Base-by-base conservation (phyloP, 2,888 invertebrate genomes). In the Chirona hameri region DNA sequence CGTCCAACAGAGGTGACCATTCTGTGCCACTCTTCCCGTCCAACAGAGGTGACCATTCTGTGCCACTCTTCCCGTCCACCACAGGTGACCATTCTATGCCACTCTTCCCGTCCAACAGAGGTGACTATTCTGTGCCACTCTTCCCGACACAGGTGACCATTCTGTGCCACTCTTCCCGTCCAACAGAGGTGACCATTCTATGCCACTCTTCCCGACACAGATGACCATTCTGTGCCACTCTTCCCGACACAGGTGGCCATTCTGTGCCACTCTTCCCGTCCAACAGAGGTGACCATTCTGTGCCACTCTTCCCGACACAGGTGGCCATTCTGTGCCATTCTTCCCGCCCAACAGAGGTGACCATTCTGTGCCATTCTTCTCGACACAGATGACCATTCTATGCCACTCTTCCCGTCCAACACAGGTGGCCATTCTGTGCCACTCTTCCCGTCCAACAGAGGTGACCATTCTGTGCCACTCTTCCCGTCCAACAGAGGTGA, bases 231-330 rank as follows among this genome's bases (percentile, higher is more conserved):
- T n/a, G n/a, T n/a, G n/a, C n/a, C n/a, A n/a, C n/a, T 39, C 39
- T 39, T 39, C 39, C 39, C n/a, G n/a, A 39, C 39, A 39, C 7
- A 2, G 39, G 39, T 39, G 39, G 7, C 39, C 39, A 39, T 39
- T 21, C 81, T 29, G 39, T 72, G 5, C 46, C 15, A 82, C 82
- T 55, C 83, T 57, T 84, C 83, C 87, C 86, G 15, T 18, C 15
- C 27, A 10, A 69, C 86, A 91, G 93, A 94, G 87, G 92, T 94
- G 81, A 95, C n/a, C n/a, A n/a, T n/a, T n/a, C n/a, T n/a, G n/a
- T n/a, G n/a, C n/a, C n/a, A n/a, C n/a, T 39, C 39, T 39, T 39
- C 39, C 39, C n/a, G n/a, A 39, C 39, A 39, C 7, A 2, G 39
- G 39, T 39, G 39, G 7, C 39, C 39, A 39, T 39, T 21, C 81